Percentiles rank a stretch among this genome's conserved stretches.
These are phyloP conservation scores for Hydrolagus colliei DNA, from an alignment of 2,797 vertebrate species.

Conservation along the genomic window DNA sequence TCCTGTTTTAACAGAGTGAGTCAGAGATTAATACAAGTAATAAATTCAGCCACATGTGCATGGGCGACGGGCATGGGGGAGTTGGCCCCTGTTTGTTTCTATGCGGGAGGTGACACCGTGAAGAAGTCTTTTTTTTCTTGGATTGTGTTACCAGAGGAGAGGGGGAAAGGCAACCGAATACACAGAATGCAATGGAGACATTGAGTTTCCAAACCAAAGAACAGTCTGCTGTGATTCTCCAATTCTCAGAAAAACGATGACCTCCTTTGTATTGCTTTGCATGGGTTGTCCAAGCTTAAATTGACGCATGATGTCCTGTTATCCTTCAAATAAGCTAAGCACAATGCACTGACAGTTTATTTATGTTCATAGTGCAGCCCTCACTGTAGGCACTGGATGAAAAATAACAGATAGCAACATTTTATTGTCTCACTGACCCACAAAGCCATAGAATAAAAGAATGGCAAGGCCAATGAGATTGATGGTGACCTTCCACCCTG, in stretches of 20 bases:
- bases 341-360: constrained; percentile 29
- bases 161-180: background rate
- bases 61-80: background rate
- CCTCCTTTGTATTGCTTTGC: constrained; percentile 1
- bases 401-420: constrained; percentile 55
- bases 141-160: background rate
- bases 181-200: background rate
- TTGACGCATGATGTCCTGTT: background rate
- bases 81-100: background rate
- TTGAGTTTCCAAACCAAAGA: constrained; percentile 11
- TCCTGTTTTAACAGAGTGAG: background rate
- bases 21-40: background rate
- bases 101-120: background rate
- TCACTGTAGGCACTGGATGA: constrained; percentile 48
- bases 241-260: constrained; percentile 15
- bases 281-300: constrained; percentile 15
- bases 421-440: constrained; percentile 43
- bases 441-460: constrained; percentile 47
- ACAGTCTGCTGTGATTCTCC: background rate
- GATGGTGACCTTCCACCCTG: constrained; percentile 53
- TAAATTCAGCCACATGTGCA: background rate
- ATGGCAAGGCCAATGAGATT: constrained; percentile 51
- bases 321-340: constrained; percentile 7
- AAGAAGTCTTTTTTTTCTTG: background rate
- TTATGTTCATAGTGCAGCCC: constrained; percentile 37